These are phyloP conservation scores for Clarias laeviceps DNA, from an alignment of 2,797 vertebrate genomes.

Conservation along the genomic window DNA sequence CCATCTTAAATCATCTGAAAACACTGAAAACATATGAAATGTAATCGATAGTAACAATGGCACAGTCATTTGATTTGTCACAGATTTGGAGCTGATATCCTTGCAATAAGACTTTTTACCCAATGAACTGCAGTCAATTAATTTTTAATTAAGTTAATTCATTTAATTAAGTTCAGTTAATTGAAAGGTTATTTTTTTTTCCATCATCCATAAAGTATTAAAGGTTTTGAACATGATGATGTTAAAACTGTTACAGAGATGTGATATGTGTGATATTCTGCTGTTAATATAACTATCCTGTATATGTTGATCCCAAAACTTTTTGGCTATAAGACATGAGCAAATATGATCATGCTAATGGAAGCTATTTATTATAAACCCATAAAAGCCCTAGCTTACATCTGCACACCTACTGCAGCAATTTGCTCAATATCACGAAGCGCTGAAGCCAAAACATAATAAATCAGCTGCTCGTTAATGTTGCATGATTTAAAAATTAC, in stretches of 20 bases:
- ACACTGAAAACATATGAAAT: background rate
- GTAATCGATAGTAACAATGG: background rate
- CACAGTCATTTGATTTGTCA: background rate
- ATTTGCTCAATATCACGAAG: background rate
- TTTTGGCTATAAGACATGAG: background rate
- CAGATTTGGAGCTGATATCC: background rate
- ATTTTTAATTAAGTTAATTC: too few species aligned
- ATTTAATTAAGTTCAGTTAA: background rate
- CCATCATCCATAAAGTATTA: background rate
- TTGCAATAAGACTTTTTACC: background rate
- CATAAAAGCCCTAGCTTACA: conserved; percentile 15
- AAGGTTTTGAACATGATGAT: background rate
- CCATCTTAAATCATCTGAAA: background rate
- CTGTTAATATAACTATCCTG: background rate
- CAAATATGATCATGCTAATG: conserved; percentile 16
- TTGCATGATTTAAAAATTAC: conserved; percentile 30
- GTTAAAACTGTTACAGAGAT: too few species aligned
- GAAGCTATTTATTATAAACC: conserved; percentile 2
- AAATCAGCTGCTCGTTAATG: conserved; percentile 22
- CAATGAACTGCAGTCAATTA: background rate
- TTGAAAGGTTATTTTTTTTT: background rate
- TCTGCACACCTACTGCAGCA: conserved; percentile 2
- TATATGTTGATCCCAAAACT: background rate
- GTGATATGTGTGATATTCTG: background rate
- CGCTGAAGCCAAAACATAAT: conserved; percentile 5